Evolutionary conservation across 1,140 invertebrate genomes (phyloP).

Genomic region (Drosophila nannoptera): DNA sequence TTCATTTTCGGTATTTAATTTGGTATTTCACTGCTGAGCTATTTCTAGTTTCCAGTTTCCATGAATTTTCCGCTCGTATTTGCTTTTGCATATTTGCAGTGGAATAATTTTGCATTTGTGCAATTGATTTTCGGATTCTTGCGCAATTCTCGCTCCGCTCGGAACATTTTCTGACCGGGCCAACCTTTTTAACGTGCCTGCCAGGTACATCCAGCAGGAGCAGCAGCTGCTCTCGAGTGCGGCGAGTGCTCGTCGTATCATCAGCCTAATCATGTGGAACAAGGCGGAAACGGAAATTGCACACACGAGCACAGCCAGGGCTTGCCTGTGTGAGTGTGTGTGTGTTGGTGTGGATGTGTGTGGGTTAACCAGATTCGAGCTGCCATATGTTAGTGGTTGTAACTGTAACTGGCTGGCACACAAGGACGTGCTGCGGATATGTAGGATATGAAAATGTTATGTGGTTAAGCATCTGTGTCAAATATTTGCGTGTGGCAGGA

Average conservation of each 20-base stretch:
- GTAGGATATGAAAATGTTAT: slow-evolving; percentile 67
- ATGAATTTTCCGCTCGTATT: background rate
- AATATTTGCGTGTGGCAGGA: slow-evolving; percentile 14
- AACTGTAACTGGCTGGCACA: slow-evolving; percentile 7
- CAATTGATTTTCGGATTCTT: slow-evolving; percentile 1
- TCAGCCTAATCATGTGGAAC: slow-evolving; percentile 75
- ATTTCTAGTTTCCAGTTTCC: background rate
- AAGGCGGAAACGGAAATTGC: slow-evolving; percentile 73
- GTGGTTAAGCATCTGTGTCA: slow-evolving; percentile 43
- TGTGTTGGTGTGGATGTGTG: slow-evolving; percentile 23
- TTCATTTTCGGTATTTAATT: too few species aligned
- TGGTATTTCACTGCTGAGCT: background rate
- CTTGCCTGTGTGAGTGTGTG: slow-evolving; percentile 11
- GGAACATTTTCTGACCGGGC: background rate
- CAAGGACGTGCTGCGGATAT: slow-evolving; percentile 42
- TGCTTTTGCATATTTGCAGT: background rate
- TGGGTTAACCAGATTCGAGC: slow-evolving; percentile 45
- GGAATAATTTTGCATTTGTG: background rate
- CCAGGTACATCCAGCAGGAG: slow-evolving; percentile 16
- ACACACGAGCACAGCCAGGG: slow-evolving; percentile 30
- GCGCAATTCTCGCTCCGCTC: background rate
- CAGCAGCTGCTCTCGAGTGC: slow-evolving; percentile 35
- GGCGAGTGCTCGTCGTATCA: slow-evolving; percentile 57
- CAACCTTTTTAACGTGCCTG: slow-evolving; percentile 1
- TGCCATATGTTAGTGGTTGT: slow-evolving; percentile 41